These are phyloP conservation scores for Chesias legatella DNA, from an alignment of 2,888 invertebrate genomes.

Conservation along the genomic window DNA sequence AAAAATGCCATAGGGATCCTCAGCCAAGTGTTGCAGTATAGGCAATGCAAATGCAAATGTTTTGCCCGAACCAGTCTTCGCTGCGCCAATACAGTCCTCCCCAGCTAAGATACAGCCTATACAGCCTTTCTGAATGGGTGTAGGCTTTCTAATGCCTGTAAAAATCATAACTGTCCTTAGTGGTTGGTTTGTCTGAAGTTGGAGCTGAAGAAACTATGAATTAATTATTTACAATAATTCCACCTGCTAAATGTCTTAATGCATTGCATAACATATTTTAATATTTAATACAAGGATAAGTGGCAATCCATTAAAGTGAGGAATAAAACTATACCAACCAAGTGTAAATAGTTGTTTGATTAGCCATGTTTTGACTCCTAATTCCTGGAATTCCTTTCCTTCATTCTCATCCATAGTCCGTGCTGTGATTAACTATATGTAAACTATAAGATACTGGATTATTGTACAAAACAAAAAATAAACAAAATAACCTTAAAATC, in stretches of 20 bases:
- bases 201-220: too few relatives aligned
- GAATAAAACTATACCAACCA: conserved; percentile 68
- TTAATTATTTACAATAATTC: too few relatives aligned
- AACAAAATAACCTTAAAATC: too few relatives aligned
- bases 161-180: conserved; percentile 8
- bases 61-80: conserved; percentile 99
- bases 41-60: conserved; percentile 98
- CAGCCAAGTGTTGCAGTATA: conserved; percentile 92
- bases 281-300: too few relatives aligned
- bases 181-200: too few relatives aligned
- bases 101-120: conserved; percentile 89
- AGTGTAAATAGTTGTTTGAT: conserved; percentile 84
- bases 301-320: too few relatives aligned
- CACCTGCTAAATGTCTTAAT: too few relatives aligned
- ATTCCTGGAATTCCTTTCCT: conserved; percentile 76
- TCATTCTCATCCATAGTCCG: conserved; percentile 55
- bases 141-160: conserved; percentile 87
- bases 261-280: too few relatives aligned
- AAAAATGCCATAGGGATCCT: conserved; percentile 98
- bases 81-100: conserved; percentile 95
- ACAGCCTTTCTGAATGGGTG: conserved; percentile 90
- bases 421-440: too few relatives aligned
- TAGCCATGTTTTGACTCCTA: conserved; percentile 87
- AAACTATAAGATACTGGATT: too few relatives aligned
- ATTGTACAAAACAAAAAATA: too few relatives aligned